A percentile compares a stretch with the other conserved stretches of the same genome.
Conservation (phyloP, 2,888 invertebrate species). For the Zelleria hepariella region DNA sequence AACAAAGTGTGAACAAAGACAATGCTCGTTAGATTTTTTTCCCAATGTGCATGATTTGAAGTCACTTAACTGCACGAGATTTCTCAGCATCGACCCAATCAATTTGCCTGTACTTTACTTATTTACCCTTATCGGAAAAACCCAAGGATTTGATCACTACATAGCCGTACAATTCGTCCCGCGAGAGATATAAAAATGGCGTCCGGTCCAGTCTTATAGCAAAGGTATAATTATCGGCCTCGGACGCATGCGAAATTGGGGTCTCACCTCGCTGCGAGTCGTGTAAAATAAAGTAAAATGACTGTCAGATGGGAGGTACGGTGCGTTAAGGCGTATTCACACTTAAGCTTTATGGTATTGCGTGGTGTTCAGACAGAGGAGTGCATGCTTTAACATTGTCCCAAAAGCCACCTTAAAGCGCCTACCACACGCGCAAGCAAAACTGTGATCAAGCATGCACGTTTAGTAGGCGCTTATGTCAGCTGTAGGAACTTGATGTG, state of each 20-base stretch:
- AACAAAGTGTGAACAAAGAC: neutral
- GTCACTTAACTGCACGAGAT: neutral
- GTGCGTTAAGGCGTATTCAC: neutral
- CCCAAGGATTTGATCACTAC: neutral
- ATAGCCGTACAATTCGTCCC: neutral
- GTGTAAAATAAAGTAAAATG: slow-evolving; percentile 69
- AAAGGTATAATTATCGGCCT: slow-evolving; percentile 62
- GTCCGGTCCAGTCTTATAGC: slow-evolving; percentile 24
- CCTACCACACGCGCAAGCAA: too few species aligned
- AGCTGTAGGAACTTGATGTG: too few species aligned
- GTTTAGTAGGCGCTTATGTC: too few species aligned
- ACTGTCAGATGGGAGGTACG: slow-evolving; percentile 4
- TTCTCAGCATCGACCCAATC: neutral
- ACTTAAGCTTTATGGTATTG: neutral
- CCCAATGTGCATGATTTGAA: neutral
- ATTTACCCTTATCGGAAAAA: neutral
- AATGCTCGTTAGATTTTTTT: too few species aligned
- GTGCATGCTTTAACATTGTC: neutral
- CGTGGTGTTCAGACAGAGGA: neutral
- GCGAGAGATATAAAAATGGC: slow-evolving; percentile 38
- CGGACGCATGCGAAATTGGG: slow-evolving; percentile 69
- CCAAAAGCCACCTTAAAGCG: too few species aligned
- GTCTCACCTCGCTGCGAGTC: slow-evolving; percentile 64
- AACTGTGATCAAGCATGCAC: neutral
- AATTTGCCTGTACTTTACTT: too few species aligned